Evolutionary conservation across 2,797 vertebrate species (phyloP).

Genomic region (Arrhamphus sclerolepis): DNA sequence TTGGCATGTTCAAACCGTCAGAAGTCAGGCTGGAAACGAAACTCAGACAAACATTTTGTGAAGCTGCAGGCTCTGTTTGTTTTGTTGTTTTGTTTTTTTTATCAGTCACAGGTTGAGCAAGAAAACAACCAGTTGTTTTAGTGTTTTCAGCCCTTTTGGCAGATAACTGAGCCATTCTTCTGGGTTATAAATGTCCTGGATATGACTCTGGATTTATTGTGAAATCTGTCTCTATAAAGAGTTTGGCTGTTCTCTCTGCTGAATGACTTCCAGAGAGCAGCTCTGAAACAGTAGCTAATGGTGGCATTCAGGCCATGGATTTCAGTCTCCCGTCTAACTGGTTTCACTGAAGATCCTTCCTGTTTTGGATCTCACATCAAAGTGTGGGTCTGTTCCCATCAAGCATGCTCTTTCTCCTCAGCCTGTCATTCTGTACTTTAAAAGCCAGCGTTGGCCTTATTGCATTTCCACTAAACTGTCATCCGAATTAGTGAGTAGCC

Average conservation of each 20-base stretch:
- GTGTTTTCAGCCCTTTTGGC: too few relatives aligned
- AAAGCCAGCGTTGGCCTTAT: background rate
- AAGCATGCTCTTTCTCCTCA: background rate
- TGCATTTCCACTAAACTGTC: too few relatives aligned
- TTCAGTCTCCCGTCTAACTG: background rate
- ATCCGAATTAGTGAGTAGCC: too few relatives aligned
- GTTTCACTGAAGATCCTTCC: background rate
- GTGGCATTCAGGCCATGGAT: too few relatives aligned
- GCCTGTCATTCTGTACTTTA: background rate
- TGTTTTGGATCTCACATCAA: background rate
- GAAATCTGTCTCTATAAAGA: too few relatives aligned
- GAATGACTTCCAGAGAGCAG: too few relatives aligned
- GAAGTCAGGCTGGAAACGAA: conserved; percentile 43
- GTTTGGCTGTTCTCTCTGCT: too few relatives aligned
- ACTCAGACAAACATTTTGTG: conserved; percentile 20
- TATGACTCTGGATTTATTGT: too few relatives aligned
- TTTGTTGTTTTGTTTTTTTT: background rate
- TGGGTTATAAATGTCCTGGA: too few relatives aligned
- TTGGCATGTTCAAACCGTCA: conserved; percentile 36
- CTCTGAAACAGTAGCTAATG: too few relatives aligned
- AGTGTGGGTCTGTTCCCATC: too few relatives aligned
- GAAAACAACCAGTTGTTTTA: conserved; percentile 3
- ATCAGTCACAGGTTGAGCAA: conserved; percentile 10
- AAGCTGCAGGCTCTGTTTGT: conserved; percentile 38
- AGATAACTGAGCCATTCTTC: too few relatives aligned